phyloP scores from a whole-genome alignment of 2,797 vertebrate genomes.

The Limosa lapponica region DNA sequence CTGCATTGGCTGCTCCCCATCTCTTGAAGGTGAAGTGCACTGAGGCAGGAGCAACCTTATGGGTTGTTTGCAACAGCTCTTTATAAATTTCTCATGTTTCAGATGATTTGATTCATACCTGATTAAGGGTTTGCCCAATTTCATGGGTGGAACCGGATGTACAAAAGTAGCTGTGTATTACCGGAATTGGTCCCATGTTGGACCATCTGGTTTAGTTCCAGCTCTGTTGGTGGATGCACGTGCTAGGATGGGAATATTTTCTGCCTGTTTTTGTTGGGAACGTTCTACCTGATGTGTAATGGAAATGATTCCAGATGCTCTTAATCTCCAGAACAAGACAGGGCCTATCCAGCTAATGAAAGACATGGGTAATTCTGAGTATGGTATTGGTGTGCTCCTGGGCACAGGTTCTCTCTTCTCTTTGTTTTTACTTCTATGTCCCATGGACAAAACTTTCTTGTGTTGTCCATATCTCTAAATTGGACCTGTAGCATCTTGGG shows the following conservation, averaged over 20 bases:
- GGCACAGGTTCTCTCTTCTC: fast-evolving
- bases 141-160: background rate
- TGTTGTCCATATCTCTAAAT: background rate
- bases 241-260: background rate
- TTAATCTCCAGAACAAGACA: background rate
- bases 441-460: background rate
- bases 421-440: background rate
- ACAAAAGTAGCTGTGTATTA: background rate
- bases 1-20: background rate
- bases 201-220: background rate
- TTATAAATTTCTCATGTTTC: background rate
- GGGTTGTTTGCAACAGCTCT: background rate
- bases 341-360: background rate
- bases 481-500: background rate
- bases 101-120: background rate
- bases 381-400: background rate
- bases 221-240: background rate
- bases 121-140: background rate
- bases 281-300: background rate
- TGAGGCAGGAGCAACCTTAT: background rate
- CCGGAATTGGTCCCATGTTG: background rate
- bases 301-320: background rate
- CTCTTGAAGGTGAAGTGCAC: background rate
- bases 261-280: background rate
- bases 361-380: background rate